phyloP scores from a whole-genome alignment of 2,113 vertebrate genomes.

The Glaucomys volans region DNA sequence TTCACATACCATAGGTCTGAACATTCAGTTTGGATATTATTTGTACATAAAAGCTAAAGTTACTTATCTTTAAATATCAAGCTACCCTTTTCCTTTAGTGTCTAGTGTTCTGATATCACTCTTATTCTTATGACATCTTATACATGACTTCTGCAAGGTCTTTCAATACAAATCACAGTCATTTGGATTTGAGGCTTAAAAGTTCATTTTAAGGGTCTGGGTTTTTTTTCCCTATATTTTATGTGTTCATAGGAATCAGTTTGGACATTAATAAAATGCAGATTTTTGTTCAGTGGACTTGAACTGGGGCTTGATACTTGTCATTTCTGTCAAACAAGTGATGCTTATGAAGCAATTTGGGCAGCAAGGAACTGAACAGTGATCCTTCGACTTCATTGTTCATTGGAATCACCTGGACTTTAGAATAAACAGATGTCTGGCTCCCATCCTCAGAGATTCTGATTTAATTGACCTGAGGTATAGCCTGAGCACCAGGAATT shows the following conservation, averaged over 20 bases:
- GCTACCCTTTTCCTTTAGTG: not conserved
- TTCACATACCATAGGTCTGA: not conserved
- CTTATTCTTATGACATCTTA: not conserved
- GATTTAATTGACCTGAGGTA: constrained; percentile 10
- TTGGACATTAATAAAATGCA: constrained; percentile 24
- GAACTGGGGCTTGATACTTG: not conserved
- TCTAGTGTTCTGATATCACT: not conserved
- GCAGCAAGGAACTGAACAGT: not conserved
- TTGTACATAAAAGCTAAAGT: not conserved
- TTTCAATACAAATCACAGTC: not conserved
- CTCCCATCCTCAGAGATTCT: not conserved
- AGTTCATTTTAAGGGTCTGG: not conserved
- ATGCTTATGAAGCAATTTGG: not conserved
- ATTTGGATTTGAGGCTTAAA: constrained; percentile 10
- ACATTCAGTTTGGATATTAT: not conserved
- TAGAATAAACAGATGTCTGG: not conserved
- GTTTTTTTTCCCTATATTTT: not conserved
- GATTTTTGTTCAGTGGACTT: not conserved
- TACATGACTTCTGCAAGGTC: not conserved
- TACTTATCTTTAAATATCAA: constrained; percentile 1
- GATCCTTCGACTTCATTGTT: not conserved
- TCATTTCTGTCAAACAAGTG: not conserved
- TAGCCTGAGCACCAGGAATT: not conserved
- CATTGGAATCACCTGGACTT: constrained; percentile 16
- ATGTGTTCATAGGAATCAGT: not conserved